A percentile compares a stretch with the other conserved stretches of the same genome.
Evolutionary conservation across 1,140 invertebrate species (phyloP).

Genomic region (Drepana arcuata): DNA sequence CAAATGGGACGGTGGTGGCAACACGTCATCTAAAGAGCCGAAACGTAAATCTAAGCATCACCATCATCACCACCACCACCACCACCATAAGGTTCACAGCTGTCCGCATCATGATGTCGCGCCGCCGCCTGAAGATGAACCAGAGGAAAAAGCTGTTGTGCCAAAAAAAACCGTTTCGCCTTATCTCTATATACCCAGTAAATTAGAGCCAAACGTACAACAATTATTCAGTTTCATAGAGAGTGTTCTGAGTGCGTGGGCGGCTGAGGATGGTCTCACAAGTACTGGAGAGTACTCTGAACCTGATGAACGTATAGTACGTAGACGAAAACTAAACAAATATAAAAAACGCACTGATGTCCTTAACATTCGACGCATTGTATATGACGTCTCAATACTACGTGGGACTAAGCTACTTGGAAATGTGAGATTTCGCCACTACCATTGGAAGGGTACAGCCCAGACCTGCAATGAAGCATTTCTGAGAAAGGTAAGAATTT

Average conservation of each 20-base stretch:
- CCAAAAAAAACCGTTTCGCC: slow-evolving; percentile 62
- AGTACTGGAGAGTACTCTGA: slow-evolving; percentile 78
- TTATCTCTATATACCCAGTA: slow-evolving; percentile 69
- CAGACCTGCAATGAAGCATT: slow-evolving; percentile 83
- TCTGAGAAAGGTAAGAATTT: slow-evolving; percentile 77
- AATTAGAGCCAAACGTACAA: slow-evolving; percentile 81
- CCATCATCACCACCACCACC: slow-evolving; percentile 60
- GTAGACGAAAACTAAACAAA: slow-evolving; percentile 74
- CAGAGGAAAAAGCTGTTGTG: slow-evolving; percentile 44
- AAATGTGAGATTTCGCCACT: slow-evolving; percentile 77
- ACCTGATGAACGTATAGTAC: slow-evolving; percentile 76
- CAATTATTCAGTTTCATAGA: slow-evolving; percentile 84
- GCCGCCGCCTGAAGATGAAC: slow-evolving; percentile 52
- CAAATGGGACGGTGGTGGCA: slow-evolving; percentile 43
- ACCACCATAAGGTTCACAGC: slow-evolving; percentile 56
- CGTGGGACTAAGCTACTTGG: slow-evolving; percentile 76
- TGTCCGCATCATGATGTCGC: slow-evolving; percentile 59
- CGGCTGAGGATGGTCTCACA: slow-evolving; percentile 77
- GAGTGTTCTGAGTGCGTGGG: slow-evolving; percentile 78
- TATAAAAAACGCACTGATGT: slow-evolving; percentile 77
- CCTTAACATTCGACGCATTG: slow-evolving; percentile 76
- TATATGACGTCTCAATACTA: slow-evolving; percentile 77
- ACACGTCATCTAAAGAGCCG: slow-evolving; percentile 25
- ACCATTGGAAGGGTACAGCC: slow-evolving; percentile 81
- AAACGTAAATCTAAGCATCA: slow-evolving; percentile 44